Evolutionary conservation across 2,797 vertebrate genomes (phyloP).

Genomic region (Scolopax bukidnonensis): DNA sequence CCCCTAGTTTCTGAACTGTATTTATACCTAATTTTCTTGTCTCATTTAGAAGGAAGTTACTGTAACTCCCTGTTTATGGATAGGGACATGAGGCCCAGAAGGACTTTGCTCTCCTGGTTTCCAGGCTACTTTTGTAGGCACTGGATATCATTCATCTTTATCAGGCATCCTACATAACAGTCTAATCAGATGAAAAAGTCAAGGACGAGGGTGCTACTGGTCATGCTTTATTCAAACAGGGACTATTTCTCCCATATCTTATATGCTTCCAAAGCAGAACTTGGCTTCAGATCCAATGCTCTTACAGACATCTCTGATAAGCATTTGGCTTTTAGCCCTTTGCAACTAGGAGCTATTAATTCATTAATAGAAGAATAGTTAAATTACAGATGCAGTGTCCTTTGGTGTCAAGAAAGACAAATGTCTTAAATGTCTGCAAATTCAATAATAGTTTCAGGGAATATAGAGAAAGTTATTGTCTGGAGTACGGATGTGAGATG

Average conservation of each 20-base stretch:
- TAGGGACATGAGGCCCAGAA: background rate
- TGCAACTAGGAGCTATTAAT: background rate
- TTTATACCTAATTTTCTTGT: background rate
- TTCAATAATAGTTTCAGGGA: background rate
- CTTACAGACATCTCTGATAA: background rate
- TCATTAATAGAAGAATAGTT: background rate
- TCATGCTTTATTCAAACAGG: background rate
- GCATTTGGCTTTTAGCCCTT: background rate
- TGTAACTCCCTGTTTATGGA: background rate
- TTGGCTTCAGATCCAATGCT: background rate
- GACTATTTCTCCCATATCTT: background rate
- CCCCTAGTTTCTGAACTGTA: background rate
- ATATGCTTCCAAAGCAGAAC: background rate
- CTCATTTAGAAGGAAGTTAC: background rate
- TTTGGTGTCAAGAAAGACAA: background rate
- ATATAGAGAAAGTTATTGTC: background rate
- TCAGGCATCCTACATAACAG: background rate
- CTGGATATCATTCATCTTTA: background rate
- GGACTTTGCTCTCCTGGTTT: background rate
- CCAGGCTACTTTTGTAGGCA: background rate
- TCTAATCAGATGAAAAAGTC: background rate
- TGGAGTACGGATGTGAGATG: background rate
- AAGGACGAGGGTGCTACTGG: background rate
- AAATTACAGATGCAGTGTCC: background rate
- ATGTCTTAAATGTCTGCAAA: background rate